Evolutionary conservation across 2,797 vertebrate genomes (phyloP).

Genomic region (Brachyalestes nurse): DNA sequence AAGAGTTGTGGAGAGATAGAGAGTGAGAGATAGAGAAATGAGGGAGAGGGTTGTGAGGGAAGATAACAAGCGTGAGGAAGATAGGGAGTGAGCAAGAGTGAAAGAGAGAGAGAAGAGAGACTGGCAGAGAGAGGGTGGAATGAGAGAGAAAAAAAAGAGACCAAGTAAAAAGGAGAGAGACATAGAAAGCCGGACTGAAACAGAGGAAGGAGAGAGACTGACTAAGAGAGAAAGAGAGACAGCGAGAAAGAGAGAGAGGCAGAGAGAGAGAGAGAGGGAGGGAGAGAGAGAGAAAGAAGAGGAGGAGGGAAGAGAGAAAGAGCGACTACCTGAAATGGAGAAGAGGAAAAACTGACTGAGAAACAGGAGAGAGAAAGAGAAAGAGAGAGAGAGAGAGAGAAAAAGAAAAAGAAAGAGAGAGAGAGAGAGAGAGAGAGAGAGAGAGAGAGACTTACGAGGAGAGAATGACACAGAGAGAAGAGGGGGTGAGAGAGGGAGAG

Average conservation of each 20-base stretch:
- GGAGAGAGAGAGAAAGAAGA: not conserved
- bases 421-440: conserved; percentile 40
- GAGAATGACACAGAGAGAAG: too few species aligned
- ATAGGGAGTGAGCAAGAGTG: not conserved
- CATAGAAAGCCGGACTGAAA: not conserved
- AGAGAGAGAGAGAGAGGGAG: too few species aligned
- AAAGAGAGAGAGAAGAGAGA: not conserved
- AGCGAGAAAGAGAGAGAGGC: not conserved
- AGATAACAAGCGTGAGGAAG: not conserved
- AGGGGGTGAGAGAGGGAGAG: not conserved
- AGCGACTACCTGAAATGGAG: not conserved
- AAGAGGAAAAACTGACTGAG: too few species aligned
- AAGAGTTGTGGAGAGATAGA: not conserved
- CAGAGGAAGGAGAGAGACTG: too few species aligned
- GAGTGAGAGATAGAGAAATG: not conserved
- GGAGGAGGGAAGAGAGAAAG: not conserved
- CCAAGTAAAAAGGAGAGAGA: not conserved
- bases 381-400: conserved; percentile 37
- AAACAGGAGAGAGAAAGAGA: too few species aligned
- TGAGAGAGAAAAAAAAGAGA: not conserved
- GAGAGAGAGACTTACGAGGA: conserved; percentile 31
- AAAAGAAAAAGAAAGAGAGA: conserved; percentile 35
- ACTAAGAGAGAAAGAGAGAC: not conserved
- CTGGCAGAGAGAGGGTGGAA: too few species aligned
- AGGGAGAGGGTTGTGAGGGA: not conserved